Evolutionary conservation across 2,113 vertebrate genomes (phyloP).

Genomic region (Limnothrissa miodon): DNA sequence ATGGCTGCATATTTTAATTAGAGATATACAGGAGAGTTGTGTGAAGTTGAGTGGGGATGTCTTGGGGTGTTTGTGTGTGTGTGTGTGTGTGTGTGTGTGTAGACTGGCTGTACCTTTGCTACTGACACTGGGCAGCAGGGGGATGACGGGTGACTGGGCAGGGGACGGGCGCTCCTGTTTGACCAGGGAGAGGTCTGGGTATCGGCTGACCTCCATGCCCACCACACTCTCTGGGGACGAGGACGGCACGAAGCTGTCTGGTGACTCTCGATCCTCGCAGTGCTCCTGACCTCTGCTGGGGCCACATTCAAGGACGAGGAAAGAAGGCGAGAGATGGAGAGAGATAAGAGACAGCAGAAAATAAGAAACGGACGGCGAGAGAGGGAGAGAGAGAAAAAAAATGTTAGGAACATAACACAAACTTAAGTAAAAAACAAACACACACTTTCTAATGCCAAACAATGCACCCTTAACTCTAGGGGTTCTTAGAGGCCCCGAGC

Average conservation of each 20-base stretch:
- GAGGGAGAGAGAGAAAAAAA: neutral
- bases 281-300: slow-evolving; percentile 80
- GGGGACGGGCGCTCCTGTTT: slow-evolving; percentile 90
- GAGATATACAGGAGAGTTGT: neutral
- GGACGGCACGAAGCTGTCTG: slow-evolving; percentile 88
- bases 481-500: neutral
- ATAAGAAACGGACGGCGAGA: neutral
- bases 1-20: neutral
- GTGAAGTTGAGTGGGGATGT: neutral
- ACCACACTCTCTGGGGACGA: slow-evolving; percentile 93
- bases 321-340: neutral
- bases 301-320: neutral
- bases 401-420: no score
- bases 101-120: slow-evolving; percentile 77
- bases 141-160: slow-evolving; percentile 86
- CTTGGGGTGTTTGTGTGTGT: neutral
- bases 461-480: no score
- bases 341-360: neutral
- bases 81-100: neutral
- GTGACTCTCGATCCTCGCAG: slow-evolving; percentile 78
- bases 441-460: no score
- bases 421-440: no score
- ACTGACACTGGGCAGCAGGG: slow-evolving; percentile 81
- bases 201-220: slow-evolving; percentile 86
- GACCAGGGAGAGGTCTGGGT: slow-evolving; percentile 86